phyloP scores from a whole-genome alignment of 2,113 vertebrate genomes.

The Mellivora capensis region DNA sequence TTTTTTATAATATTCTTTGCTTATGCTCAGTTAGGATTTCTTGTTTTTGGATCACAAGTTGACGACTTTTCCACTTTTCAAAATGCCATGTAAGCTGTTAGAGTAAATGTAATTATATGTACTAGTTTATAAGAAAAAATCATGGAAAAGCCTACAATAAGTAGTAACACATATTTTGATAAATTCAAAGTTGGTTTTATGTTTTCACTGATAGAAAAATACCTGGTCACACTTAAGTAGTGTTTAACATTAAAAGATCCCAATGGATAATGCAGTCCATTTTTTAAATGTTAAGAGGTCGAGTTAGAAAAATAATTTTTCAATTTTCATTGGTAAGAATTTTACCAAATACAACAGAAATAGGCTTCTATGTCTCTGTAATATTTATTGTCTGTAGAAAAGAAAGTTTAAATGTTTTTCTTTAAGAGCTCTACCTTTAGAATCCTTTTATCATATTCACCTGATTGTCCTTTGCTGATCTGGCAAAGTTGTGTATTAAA shows the following conservation, averaged over 20 bases:
- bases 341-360: slow-evolving; percentile 8
- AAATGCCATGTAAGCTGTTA: slow-evolving; percentile 81
- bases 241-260: neutral
- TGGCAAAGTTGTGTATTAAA: neutral
- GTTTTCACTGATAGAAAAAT: slow-evolving; percentile 20
- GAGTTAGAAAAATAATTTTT: slow-evolving; percentile 27
- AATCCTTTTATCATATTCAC: neutral
- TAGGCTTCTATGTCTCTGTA: neutral
- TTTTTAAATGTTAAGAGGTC: neutral
- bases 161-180: neutral
- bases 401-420: neutral
- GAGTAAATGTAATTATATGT: slow-evolving; percentile 36
- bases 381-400: neutral
- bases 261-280: neutral
- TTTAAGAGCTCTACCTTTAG: neutral
- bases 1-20: slow-evolving; percentile 85
- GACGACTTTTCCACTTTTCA: slow-evolving; percentile 82
- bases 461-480: neutral
- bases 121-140: neutral
- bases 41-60: slow-evolving; percentile 82
- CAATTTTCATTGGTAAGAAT: neutral
- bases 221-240: neutral
- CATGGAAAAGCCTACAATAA: neutral
- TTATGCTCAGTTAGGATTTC: slow-evolving; percentile 82
- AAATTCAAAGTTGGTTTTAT: neutral